These are phyloP conservation scores for Steinernema khuongi DNA, from an alignment of 1,140 invertebrate species.

Conservation along the genomic window DNA sequence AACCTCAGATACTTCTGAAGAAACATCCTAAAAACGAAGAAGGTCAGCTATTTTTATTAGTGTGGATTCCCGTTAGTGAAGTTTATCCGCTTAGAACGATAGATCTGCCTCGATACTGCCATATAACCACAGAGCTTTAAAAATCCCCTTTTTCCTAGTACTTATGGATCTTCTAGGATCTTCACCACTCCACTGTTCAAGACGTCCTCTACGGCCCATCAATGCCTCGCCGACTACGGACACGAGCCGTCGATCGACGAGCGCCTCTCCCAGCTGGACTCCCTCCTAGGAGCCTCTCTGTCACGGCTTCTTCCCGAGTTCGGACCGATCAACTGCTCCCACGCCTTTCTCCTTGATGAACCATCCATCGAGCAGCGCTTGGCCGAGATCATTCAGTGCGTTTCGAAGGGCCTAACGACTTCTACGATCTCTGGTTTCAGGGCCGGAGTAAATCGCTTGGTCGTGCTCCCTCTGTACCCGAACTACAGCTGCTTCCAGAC, in stretches of 20 bases:
- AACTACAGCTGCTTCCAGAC: constrained; percentile 24
- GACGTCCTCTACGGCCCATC: constrained; percentile 13
- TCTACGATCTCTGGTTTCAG: constrained; percentile 32
- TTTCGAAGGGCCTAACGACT: background rate
- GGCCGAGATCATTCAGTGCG: constrained; percentile 22
- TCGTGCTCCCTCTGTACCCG: constrained; percentile 31
- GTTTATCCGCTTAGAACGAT: no score
- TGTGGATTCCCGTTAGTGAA: no score
- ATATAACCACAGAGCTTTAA: no score
- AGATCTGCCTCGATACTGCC: no score
- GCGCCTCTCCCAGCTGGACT: constrained; percentile 17
- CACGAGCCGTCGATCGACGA: constrained; percentile 26
- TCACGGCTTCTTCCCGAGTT: constrained; percentile 32
- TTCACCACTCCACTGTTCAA: constrained; percentile 23
- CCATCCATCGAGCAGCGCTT: constrained; percentile 26
- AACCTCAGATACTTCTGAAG: no score
- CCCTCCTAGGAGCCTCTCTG: constrained; percentile 16
- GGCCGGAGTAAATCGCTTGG: constrained; percentile 22
- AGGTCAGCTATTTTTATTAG: no score
- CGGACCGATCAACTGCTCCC: constrained; percentile 25
- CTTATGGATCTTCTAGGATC: constrained; percentile 21
- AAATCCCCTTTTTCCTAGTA: constrained; percentile 13
- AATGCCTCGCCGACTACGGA: constrained; percentile 22
- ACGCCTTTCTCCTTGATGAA: constrained; percentile 28
- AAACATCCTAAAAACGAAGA: no score